A percentile compares a stretch with the other conserved stretches of the same genome.
Evolutionary conservation across 2,888 invertebrate genomes (phyloP).

Genomic region (Arctia plantaginis): DNA sequence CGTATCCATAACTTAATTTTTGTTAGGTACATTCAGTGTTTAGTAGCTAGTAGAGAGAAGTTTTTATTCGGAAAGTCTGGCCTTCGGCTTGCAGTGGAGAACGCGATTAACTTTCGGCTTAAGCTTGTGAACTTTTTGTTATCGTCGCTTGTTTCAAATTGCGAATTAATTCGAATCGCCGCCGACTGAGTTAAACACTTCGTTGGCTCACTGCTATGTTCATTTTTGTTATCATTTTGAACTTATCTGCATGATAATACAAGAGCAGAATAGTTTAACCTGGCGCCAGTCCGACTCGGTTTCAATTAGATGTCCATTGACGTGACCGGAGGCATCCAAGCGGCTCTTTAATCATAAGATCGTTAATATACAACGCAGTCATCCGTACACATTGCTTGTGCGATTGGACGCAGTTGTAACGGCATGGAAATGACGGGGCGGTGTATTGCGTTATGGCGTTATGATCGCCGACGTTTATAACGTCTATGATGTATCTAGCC

Average conservation of each 20-base stretch:
- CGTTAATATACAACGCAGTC: constrained; percentile 32
- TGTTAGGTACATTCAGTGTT: constrained; percentile 25
- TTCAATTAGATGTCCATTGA: constrained; percentile 66
- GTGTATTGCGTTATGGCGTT: constrained; percentile 22
- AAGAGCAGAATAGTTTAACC: constrained; percentile 44
- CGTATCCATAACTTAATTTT: constrained; percentile 32
- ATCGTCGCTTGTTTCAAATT: constrained; percentile 60
- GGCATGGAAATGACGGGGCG: constrained; percentile 25
- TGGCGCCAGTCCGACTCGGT: constrained; percentile 56
- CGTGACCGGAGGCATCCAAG: constrained; percentile 44
- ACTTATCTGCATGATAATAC: constrained; percentile 24
- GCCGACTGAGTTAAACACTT: constrained; percentile 49
- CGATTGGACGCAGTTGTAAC: constrained; percentile 21
- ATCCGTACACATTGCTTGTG: constrained; percentile 27
- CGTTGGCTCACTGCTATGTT: constrained; percentile 37
- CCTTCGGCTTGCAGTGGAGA: constrained; percentile 56
- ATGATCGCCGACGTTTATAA: constrained; percentile 35
- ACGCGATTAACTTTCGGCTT: constrained; percentile 65
- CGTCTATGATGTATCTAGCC: constrained; percentile 18
- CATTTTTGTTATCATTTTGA: constrained; percentile 40
- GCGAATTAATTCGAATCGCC: constrained; percentile 62
- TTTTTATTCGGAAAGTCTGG: constrained; percentile 53
- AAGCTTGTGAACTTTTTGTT: constrained; percentile 70
- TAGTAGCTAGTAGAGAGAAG: constrained; percentile 27
- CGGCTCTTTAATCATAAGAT: constrained; percentile 34